phyloP scores from a whole-genome alignment of 2,113 vertebrate genomes.

The Anolis sagrei region DNA sequence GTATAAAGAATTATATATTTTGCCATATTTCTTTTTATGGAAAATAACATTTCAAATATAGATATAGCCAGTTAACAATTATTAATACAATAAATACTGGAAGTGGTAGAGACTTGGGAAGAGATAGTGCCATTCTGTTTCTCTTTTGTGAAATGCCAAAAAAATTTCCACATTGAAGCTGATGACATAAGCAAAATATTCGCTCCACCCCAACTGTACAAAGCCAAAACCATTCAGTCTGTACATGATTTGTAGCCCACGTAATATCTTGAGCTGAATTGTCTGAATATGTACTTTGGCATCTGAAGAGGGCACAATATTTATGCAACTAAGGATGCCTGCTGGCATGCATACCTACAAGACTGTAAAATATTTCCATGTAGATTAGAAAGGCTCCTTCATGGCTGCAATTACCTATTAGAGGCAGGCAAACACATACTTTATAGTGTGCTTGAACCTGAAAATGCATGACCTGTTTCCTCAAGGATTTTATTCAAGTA shows the following conservation, averaged over 20 bases:
- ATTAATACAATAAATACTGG: slow-evolving; percentile 25
- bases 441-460: slow-evolving; percentile 44
- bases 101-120: background rate
- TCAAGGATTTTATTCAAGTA: slow-evolving; percentile 41
- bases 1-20: background rate
- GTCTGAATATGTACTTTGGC: slow-evolving; percentile 38
- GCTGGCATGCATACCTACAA: slow-evolving; percentile 49
- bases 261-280: slow-evolving; percentile 52
- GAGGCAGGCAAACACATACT: slow-evolving; percentile 61
- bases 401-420: slow-evolving; percentile 54
- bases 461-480: slow-evolving; percentile 56
- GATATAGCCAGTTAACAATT: slow-evolving; percentile 29
- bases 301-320: slow-evolving; percentile 35
- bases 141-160: slow-evolving; percentile 32
- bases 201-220: slow-evolving; percentile 19
- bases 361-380: slow-evolving; percentile 57
- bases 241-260: slow-evolving; percentile 32
- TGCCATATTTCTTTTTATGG: background rate
- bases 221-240: slow-evolving; percentile 41
- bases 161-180: slow-evolving; percentile 13
- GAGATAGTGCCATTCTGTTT: slow-evolving; percentile 14
- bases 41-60: background rate
- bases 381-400: slow-evolving; percentile 55
- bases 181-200: slow-evolving; percentile 40
- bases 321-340: slow-evolving; percentile 54